Base-by-base conservation (phyloP, 2,888 invertebrate genomes). In the Metallyticus violacea region DNA sequence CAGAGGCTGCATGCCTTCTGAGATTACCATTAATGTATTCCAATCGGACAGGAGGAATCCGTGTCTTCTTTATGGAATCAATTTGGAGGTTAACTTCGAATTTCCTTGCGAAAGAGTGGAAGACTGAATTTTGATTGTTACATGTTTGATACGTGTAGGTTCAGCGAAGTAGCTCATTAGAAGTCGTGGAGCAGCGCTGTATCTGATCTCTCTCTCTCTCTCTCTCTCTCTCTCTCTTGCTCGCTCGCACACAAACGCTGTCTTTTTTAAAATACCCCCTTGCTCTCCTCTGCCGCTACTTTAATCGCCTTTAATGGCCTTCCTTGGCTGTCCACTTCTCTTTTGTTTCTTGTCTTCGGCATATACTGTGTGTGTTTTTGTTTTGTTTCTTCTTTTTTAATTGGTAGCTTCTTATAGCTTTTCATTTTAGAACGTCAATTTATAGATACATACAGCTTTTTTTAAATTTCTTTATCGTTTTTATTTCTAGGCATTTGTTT, bases 231-330 rank as follows among this genome's bases (percentile, higher is more conserved):
- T n/a, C n/a, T n/a, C n/a, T n/a, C n/a, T n/a, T n/a, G n/a, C n/a
- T n/a, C 28, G 9, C 25, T 82, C 15, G 26, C 22, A 40, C 26
- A 15, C 22, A 62, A 62, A 62, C 22, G 40, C 22, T 62, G 40
- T 62, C 40, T 62, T 62, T 62, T 62, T 62, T 62, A 62, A 62
- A 62, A 62, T 62, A 22, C 40, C 22, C 15, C 40, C 22, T 15
- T 9, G 15, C 15, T 15, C 40, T 40, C 40, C 15, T 7, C 40
- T 9, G 82, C 26, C 27, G 76, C 62, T 25, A 29, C 28, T 82
- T 76, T 86, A 86, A 86, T 86, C 85, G 86, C 80, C 86, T 79
- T 86, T 86, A 86, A 86, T 86, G 86, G 84, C 84, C 84, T 22
- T 82, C 82, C 15, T 81, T 82, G 25, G 27, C 76, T 82, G 82